Evolutionary conservation across 2,113 vertebrate genomes (phyloP), one percentile per base, ranked within the genome.

Genomic region (Brachirus orientalis): DNA sequence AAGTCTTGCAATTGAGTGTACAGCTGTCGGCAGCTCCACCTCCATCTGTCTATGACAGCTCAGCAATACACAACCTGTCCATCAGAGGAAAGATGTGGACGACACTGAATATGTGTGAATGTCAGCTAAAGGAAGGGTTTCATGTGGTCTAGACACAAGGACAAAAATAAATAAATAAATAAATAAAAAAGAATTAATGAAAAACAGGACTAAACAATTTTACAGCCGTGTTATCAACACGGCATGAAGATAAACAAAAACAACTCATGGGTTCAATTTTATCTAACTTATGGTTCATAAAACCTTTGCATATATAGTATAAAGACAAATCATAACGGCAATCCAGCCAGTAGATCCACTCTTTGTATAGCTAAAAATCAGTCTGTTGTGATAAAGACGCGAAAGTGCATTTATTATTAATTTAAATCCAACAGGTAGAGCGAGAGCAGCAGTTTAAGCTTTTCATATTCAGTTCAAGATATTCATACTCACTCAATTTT

Each of bases 1-100:
- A 70, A 79, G 79, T 84, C 78, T 82, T 86, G 58, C 55, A 77
- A 57, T 79, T 38, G 50, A 74, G 83, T 66, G 37, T 87, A 78
- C 87, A 86, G 85, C 85, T 86, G 85, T 79, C 82, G 70, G 59
- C 57, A 28, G 46, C 73, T 64, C 69, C 64, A 8, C 36, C 46
- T 58, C 68, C 13, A 33, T 73, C 69, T 66, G 67, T 64, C 62
- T 75, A 11, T 53, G 58, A 79, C 56, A 67, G 75, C 37, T 54
- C 75, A 75, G 75, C 48, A 45, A 69, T 35, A 73, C 20, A 12
- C 54, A 65, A 51, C 51, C 55, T 54, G 48, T 67, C 57, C 38
- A 71, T 75, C 75, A 64, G 35, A 47, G 53, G 59, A 36, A 47
- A 71, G 68, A 59, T 53, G 38, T 40, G 38, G 38, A 0, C 2